phyloP scores from a whole-genome alignment of 2,888 invertebrate species.

The Volucella inanis region DNA sequence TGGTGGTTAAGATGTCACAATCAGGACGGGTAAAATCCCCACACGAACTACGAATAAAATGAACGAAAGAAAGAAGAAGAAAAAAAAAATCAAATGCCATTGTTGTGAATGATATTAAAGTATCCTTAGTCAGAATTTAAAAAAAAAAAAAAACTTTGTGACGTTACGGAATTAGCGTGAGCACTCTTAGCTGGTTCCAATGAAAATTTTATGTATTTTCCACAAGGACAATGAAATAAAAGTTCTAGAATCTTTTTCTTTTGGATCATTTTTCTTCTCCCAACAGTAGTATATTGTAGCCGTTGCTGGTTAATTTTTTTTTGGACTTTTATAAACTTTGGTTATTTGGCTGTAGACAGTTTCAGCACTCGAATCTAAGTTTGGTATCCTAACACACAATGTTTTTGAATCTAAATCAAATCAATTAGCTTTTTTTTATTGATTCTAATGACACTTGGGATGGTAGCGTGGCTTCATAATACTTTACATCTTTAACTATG shows the following conservation, averaged over 20 bases:
- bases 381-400: background rate
- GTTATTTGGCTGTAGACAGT: no score
- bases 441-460: no score
- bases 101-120: conserved; percentile 66
- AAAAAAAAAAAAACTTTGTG: conserved; percentile 55
- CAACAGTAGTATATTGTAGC: background rate
- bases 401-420: no score
- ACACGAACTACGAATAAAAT: background rate
- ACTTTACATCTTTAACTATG: no score
- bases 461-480: no score
- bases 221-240: conserved; percentile 22
- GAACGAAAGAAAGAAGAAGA: background rate
- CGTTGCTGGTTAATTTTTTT: background rate
- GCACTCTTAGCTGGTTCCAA: conserved; percentile 49
- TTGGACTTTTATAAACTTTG: background rate
- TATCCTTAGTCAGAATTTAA: conserved; percentile 66
- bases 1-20: background rate
- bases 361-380: conserved; percentile 8
- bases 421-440: no score
- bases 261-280: background rate
- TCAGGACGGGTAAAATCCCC: background rate
- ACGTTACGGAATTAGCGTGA: conserved; percentile 67
- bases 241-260: background rate
- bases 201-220: conserved; percentile 30
- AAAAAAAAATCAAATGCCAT: conserved; percentile 45